Percentiles rank a stretch among this genome's conserved stretches.
Evolutionary conservation across 2,797 vertebrate genomes (phyloP).

Genomic region (Mastacembelus armatus): DNA sequence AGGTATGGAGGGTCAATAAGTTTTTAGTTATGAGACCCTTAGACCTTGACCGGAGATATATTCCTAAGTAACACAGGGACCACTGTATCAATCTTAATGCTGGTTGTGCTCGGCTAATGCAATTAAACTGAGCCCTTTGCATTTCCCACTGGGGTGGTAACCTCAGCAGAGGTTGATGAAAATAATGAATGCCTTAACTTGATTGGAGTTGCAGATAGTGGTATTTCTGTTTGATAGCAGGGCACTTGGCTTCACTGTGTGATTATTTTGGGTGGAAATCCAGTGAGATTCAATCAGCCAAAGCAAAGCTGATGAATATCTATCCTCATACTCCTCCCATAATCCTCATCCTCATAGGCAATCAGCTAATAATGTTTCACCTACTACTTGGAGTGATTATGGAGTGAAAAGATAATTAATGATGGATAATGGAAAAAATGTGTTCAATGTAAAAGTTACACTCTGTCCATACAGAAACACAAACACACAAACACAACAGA

Average conservation of each 20-base stretch:
- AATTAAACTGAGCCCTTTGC: conserved; percentile 40
- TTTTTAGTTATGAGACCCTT: conserved; percentile 55
- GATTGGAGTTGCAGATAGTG: conserved; percentile 57
- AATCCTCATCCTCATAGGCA: too few relatives aligned
- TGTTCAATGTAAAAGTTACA: not conserved
- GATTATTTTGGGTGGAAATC: conserved; percentile 35
- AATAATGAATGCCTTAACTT: conserved; percentile 52
- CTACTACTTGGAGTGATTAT: conserved; percentile 5
- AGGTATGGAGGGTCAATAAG: conserved; percentile 49
- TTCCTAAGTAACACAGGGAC: conserved; percentile 20
- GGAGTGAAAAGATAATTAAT: not conserved
- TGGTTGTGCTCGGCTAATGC: conserved; percentile 48
- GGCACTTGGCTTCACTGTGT: conserved; percentile 30
- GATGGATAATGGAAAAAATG: not conserved
- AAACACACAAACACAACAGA: too few relatives aligned
- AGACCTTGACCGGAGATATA: conserved; percentile 31
- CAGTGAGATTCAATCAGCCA: conserved; percentile 47
- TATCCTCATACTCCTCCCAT: not conserved
- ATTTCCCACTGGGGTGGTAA: conserved; percentile 18
- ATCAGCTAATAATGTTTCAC: conserved; percentile 27
- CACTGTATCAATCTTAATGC: conserved; percentile 45
- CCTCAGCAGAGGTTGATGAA: conserved; percentile 25
- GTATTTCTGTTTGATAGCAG: conserved; percentile 40
- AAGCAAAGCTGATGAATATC: conserved; percentile 30
- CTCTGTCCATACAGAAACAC: not conserved